A percentile compares a stretch with the other conserved stretches of the same genome.
Conservation (phyloP, 2,888 invertebrate species). For the Phania funesta region DNA sequence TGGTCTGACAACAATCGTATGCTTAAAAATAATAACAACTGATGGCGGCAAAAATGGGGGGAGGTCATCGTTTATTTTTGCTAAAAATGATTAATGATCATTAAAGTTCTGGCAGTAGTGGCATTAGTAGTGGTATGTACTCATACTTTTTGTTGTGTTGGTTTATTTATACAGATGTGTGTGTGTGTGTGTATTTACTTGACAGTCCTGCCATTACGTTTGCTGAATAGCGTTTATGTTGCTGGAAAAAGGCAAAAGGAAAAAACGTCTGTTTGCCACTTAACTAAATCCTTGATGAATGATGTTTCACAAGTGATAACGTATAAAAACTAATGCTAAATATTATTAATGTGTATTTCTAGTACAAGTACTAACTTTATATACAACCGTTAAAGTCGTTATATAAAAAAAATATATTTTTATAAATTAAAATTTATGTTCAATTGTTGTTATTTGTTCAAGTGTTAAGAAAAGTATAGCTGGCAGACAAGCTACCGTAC, state of each 20-base stretch:
- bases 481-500: too few species aligned
- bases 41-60: background rate
- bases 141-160: background rate
- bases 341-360: slow-evolving; percentile 62
- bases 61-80: slow-evolving; percentile 45
- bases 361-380: background rate
- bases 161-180: background rate
- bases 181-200: background rate
- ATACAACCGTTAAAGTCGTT: background rate
- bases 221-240: slow-evolving; percentile 46
- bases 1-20: slow-evolving; percentile 64
- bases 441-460: background rate
- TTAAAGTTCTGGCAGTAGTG: slow-evolving; percentile 52
- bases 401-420: background rate
- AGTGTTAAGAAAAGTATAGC: background rate
- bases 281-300: slow-evolving; percentile 70
- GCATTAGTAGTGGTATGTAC: slow-evolving; percentile 29
- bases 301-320: slow-evolving; percentile 67
- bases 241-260: slow-evolving; percentile 4
- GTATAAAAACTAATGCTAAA: slow-evolving; percentile 66
- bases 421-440: slow-evolving; percentile 35
- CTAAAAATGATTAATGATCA: slow-evolving; percentile 66
- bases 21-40: slow-evolving; percentile 52
- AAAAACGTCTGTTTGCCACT: slow-evolving; percentile 62
- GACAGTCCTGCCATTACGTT: background rate